Evolutionary conservation across 2,113 vertebrate species (phyloP).

Genomic region (Pygoscelis antarcticus): DNA sequence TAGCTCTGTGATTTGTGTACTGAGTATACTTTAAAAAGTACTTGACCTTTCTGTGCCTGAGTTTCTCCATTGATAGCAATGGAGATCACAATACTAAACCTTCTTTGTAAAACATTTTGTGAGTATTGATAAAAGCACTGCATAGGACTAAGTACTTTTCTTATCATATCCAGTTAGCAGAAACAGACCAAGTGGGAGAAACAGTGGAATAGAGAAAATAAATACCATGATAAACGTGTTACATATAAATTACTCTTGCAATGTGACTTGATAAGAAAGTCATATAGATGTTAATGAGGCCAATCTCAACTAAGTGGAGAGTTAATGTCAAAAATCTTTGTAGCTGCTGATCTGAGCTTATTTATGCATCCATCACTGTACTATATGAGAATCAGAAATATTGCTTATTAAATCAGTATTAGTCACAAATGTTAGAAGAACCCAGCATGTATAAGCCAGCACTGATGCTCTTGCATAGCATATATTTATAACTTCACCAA

Average conservation of each 20-base stretch:
- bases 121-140: background rate
- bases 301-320: background rate
- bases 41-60: background rate
- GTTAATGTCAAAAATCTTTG: background rate
- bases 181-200: background rate
- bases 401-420: background rate
- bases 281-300: background rate
- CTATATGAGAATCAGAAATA: background rate
- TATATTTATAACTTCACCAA: background rate
- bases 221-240: background rate
- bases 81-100: background rate
- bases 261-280: background rate
- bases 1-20: background rate
- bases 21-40: background rate
- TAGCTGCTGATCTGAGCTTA: background rate
- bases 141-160: background rate
- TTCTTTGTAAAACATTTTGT: slow-evolving; percentile 3
- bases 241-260: background rate
- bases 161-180: background rate
- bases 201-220: background rate
- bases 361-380: background rate
- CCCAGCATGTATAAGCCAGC: background rate
- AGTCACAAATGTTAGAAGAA: background rate
- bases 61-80: background rate
- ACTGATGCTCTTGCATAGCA: background rate